These are phyloP conservation scores for Eriocheir sinensis DNA, from an alignment of 1,140 invertebrate species.

Conservation along the genomic window DNA sequence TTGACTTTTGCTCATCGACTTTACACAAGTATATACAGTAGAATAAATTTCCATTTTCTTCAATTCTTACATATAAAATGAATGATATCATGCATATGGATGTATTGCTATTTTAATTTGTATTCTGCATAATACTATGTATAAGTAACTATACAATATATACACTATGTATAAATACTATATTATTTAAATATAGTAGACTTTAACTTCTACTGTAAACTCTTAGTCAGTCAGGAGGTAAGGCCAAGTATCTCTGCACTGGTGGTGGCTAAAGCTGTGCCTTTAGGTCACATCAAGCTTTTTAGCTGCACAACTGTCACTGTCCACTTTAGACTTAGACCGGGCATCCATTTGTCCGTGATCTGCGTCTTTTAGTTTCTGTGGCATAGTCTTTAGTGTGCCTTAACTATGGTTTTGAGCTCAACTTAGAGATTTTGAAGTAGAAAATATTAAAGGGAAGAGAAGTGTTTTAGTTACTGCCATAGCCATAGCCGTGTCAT, in stretches of 20 bases:
- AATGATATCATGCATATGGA: background rate
- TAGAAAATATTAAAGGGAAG: too few species aligned
- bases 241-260: slow-evolving; percentile 1
- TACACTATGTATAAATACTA: slow-evolving; percentile 27
- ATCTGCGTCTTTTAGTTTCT: too few species aligned
- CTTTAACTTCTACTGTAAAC: slow-evolving; percentile 16
- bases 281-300: background rate
- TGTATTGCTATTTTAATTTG: slow-evolving; percentile 26
- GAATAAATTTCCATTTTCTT: too few species aligned
- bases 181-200: slow-evolving; percentile 27
- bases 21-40: too few species aligned
- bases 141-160: slow-evolving; percentile 27
- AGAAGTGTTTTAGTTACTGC: too few species aligned
- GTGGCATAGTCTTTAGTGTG: too few species aligned
- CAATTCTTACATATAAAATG: background rate
- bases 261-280: background rate
- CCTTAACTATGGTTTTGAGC: too few species aligned
- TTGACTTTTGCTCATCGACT: too few species aligned
- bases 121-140: background rate
- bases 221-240: slow-evolving; percentile 13
- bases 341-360: too few species aligned
- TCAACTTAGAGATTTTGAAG: too few species aligned
- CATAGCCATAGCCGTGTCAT: too few species aligned
- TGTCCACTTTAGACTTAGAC: background rate
- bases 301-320: background rate